phyloP scores from a whole-genome alignment of 2,797 vertebrate genomes.

The Acanthornis magna region DNA sequence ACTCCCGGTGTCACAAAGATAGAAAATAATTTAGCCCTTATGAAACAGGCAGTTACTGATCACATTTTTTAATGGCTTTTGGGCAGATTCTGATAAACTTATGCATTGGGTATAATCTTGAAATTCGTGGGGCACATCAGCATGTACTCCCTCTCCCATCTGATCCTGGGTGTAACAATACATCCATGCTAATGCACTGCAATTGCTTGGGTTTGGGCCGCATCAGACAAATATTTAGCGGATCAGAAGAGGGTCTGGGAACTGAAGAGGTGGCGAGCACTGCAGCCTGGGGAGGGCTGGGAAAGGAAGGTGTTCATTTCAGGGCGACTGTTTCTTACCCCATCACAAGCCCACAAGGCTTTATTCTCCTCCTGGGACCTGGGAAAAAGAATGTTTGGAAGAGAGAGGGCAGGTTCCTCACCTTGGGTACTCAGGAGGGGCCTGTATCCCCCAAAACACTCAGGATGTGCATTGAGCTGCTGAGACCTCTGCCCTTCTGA shows the following conservation, averaged over 20 bases:
- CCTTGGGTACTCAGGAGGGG: background rate
- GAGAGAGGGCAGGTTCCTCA: background rate
- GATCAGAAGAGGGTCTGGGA: background rate
- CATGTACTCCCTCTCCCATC: rapidly evolving
- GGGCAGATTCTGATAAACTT: background rate
- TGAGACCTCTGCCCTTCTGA: background rate
- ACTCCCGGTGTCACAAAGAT: rapidly evolving
- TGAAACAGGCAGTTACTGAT: background rate
- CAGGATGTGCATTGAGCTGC: background rate
- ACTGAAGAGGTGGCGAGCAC: background rate
- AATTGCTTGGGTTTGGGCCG: background rate
- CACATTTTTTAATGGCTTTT: background rate
- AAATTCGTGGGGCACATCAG: background rate
- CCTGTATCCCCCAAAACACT: background rate
- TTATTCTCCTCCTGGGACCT: background rate
- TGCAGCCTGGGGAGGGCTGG: background rate
- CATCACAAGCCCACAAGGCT: background rate
- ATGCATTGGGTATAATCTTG: rapidly evolving
- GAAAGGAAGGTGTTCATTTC: background rate
- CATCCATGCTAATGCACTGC: rapidly evolving
- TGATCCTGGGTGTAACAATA: background rate
- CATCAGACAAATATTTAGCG: background rate
- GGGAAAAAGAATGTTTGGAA: background rate
- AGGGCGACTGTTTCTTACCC: background rate
- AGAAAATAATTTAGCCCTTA: background rate